phyloP scores from a whole-genome alignment of 2,113 vertebrate species.

The Urocynchramus pylzowi region DNA sequence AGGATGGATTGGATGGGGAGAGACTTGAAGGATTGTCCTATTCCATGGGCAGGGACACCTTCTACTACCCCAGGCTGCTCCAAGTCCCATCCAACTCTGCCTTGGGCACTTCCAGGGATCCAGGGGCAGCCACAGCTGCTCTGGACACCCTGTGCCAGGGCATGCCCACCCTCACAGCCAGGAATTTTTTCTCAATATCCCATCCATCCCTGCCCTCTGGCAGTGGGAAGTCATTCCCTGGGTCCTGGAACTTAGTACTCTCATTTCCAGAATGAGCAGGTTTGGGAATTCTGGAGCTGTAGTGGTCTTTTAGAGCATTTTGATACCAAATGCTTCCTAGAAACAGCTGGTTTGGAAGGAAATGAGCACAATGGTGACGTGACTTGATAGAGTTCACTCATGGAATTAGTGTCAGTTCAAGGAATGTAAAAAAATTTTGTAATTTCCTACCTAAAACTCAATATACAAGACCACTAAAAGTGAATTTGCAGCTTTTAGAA shows the following conservation, averaged over 20 bases:
- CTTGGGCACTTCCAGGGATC: not conserved
- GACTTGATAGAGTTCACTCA: not conserved
- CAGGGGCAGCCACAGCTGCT: not conserved
- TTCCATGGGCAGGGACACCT: not conserved
- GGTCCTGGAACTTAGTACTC: not conserved
- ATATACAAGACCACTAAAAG: fast-evolving
- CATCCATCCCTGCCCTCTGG: not conserved
- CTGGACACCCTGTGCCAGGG: not conserved
- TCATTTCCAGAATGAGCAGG: fast-evolving
- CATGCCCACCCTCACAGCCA: fast-evolving
- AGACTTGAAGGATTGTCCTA: not conserved
- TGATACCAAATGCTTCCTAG: not conserved
- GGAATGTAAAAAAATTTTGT: not conserved
- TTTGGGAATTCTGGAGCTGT: not conserved
- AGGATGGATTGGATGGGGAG: not conserved
- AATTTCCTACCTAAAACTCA: not conserved
- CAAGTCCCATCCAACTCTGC: not conserved
- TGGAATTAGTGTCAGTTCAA: not conserved
- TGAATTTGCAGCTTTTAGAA: not conserved
- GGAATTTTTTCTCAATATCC: not conserved
- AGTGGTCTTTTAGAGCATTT: not conserved
- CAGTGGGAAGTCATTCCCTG: not conserved
- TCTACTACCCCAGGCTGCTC: fast-evolving
- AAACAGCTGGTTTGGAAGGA: not conserved
- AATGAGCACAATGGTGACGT: not conserved